Evolutionary conservation across 2,797 vertebrate species (phyloP).

Genomic region (Melanotaenia nigrans): DNA sequence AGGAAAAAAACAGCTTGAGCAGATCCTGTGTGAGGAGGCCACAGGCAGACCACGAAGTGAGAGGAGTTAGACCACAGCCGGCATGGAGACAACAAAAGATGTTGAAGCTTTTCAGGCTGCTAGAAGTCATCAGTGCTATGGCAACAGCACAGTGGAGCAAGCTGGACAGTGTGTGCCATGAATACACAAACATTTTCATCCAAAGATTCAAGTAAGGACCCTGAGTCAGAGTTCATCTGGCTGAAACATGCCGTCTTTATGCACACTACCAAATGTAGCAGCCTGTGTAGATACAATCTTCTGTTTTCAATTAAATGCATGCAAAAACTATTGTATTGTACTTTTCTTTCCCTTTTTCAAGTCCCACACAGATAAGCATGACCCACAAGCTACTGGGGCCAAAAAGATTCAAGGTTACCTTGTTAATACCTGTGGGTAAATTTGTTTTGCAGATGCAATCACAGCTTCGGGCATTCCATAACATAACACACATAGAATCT

Average conservation of each 20-base stretch:
- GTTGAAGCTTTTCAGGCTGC: constrained; percentile 40
- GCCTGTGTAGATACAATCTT: constrained; percentile 8
- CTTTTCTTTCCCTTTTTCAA: constrained; percentile 34
- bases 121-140: constrained; percentile 18
- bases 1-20: constrained; percentile 35
- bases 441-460: no score
- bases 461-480: no score
- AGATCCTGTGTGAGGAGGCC: constrained; percentile 58
- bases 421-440: no score
- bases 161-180: constrained; percentile 15
- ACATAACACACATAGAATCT: no score
- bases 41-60: constrained; percentile 57
- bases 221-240: constrained; percentile 36
- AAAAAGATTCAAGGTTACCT: background rate
- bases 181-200: constrained; percentile 7
- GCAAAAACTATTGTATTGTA: constrained; percentile 14
- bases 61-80: constrained; percentile 34
- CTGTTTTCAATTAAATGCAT: constrained; percentile 11
- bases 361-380: constrained; percentile 32
- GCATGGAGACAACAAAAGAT: constrained; percentile 43
- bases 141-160: constrained; percentile 18
- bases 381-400: constrained; percentile 28
- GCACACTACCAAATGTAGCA: constrained; percentile 29
- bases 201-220: constrained; percentile 12
- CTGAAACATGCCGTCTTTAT: constrained; percentile 31